Evolutionary conservation across 2,113 vertebrate genomes (phyloP).

Genomic region (Asarcornis scutulata): DNA sequence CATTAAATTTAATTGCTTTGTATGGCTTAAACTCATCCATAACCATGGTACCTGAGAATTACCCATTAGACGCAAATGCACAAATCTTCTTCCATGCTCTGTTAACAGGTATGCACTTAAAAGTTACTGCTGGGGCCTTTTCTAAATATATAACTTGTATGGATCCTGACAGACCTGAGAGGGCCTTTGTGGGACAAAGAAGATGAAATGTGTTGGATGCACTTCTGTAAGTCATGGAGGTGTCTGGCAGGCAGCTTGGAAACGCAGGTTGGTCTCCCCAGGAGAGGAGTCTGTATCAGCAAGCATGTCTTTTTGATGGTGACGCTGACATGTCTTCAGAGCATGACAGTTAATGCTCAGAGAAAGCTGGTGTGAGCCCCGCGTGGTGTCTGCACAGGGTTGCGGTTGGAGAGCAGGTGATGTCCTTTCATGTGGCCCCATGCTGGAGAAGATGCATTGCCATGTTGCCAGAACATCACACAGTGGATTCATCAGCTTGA

Average conservation of each 20-base stretch:
- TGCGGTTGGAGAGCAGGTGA: not conserved
- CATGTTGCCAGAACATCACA: not conserved
- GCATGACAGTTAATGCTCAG: not conserved
- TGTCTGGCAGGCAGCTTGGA: not conserved
- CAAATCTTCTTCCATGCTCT: not conserved
- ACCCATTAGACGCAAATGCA: not conserved
- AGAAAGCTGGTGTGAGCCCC: not conserved
- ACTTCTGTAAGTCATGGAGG: not conserved
- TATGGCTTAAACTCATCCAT: not conserved
- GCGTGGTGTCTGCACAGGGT: accelerated
- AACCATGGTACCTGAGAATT: not conserved
- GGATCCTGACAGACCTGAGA: not conserved
- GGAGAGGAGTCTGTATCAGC: not conserved
- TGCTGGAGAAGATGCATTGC: not conserved
- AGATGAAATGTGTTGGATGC: not conserved
- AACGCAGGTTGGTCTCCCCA: not conserved
- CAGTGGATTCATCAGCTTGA: not conserved
- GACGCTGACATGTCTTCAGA: not conserved
- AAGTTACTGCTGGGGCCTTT: not conserved
- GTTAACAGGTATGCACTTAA: not conserved
- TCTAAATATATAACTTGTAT: not conserved
- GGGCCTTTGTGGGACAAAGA: not conserved
- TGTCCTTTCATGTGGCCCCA: not conserved
- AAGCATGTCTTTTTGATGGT: not conserved
- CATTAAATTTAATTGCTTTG: conserved; percentile 21